A percentile compares a stretch with the other conserved stretches of the same genome.
Conservation (phyloP, 1,140 invertebrate genomes). For the Oedothorax gibbosus region DNA sequence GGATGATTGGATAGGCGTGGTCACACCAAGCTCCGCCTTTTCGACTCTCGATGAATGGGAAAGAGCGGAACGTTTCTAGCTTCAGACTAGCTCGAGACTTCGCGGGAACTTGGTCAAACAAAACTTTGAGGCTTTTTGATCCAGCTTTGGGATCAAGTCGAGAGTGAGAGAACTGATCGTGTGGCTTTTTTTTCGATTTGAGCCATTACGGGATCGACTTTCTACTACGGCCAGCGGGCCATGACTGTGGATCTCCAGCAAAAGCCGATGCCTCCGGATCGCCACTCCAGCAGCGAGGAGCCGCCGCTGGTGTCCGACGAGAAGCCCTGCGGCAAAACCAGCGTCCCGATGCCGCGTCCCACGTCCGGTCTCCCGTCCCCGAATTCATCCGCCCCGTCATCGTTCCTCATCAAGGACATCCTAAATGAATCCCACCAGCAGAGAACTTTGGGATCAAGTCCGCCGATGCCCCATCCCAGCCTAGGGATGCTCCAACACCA, state of each 20-base stretch:
- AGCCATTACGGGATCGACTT: conserved; percentile 54
- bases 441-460: conserved; percentile 32
- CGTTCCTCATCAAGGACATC: conserved; percentile 54
- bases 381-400: not conserved
- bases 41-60: not conserved
- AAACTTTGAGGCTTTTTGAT: not conserved
- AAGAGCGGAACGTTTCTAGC: not conserved
- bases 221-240: conserved; percentile 51
- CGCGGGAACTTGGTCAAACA: not conserved
- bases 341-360: not conserved
- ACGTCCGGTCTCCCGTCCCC: conserved; percentile 11
- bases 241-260: conserved; percentile 57
- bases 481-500: conserved; percentile 13
- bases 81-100: not conserved
- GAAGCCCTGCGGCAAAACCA: not conserved
- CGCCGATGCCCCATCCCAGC: conserved; percentile 2
- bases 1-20: conserved; percentile 34
- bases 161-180: not conserved
- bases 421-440: conserved; percentile 20
- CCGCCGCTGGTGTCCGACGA: conserved; percentile 19
- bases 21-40: not conserved
- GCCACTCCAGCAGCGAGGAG: conserved; percentile 46
- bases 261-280: conserved; percentile 55
- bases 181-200: not conserved
- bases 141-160: not conserved